A percentile compares a stretch with the other conserved stretches of the same genome.
These are phyloP conservation scores for Globodera ellingtonae DNA, from an alignment of 1,140 invertebrate genomes.

Conservation along the genomic window DNA sequence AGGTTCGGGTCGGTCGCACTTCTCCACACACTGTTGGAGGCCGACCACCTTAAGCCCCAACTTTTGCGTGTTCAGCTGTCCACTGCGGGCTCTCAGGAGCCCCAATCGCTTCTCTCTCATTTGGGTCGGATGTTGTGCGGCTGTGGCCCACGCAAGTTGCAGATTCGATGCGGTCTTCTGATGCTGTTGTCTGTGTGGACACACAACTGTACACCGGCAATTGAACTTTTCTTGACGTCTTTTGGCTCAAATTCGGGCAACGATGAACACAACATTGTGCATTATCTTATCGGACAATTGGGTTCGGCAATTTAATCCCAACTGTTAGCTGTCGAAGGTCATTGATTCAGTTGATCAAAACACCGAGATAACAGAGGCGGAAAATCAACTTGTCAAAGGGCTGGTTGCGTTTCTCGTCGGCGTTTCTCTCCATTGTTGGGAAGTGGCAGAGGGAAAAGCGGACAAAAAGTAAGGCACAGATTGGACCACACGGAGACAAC, in stretches of 20 bases:
- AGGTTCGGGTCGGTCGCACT: slow-evolving; percentile 93
- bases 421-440: slow-evolving; percentile 87
- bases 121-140: slow-evolving; percentile 45
- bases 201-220: slow-evolving; percentile 79
- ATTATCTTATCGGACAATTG: slow-evolving; percentile 71
- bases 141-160: slow-evolving; percentile 76
- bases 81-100: slow-evolving; percentile 35
- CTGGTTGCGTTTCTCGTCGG: slow-evolving; percentile 91
- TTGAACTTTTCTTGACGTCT: slow-evolving; percentile 77
- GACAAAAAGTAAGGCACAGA: slow-evolving; percentile 39
- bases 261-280: slow-evolving; percentile 78
- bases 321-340: too few relatives aligned
- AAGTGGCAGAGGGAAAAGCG: slow-evolving; percentile 70
- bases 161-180: slow-evolving; percentile 85
- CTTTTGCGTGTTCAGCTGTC: slow-evolving; percentile 87
- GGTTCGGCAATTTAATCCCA: slow-evolving; percentile 25
- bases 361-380: slow-evolving; percentile 71
- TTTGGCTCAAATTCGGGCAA: background rate
- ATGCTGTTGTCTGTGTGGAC: slow-evolving; percentile 89
- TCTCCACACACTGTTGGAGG: slow-evolving; percentile 86
- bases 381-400: slow-evolving; percentile 84
- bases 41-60: slow-evolving; percentile 85
- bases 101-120: slow-evolving; percentile 51
- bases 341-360: slow-evolving; percentile 63
- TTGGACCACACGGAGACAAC: background rate